Evolutionary conservation across 1,140 invertebrate species (phyloP).

Genomic region (Panonychus citri): DNA sequence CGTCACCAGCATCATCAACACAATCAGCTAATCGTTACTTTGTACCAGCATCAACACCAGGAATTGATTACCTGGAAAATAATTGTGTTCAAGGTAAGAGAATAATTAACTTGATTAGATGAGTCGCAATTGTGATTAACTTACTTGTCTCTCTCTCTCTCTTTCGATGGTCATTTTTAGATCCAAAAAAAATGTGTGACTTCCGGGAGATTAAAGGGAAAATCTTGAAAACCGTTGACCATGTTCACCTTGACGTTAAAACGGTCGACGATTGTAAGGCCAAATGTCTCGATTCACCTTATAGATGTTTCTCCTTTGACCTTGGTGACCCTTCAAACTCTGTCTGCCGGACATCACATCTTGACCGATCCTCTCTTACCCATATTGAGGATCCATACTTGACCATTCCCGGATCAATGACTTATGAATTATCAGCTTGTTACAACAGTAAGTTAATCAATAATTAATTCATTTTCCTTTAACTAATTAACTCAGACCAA

Average conservation of each 20-base stretch:
- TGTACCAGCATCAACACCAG: conserved; percentile 7
- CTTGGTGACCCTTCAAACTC: conserved; percentile 74
- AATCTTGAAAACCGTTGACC: conserved; percentile 77
- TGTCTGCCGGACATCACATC: conserved; percentile 72
- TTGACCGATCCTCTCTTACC: conserved; percentile 58
- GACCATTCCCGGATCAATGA: conserved; percentile 52
- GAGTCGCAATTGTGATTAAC: neutral
- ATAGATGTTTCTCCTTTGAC: conserved; percentile 71
- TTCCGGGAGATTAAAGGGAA: conserved; percentile 64
- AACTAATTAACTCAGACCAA: too few relatives aligned
- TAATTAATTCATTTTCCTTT: conserved; percentile 32
- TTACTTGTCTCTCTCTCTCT: conserved; percentile 13
- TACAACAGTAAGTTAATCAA: conserved; percentile 38
- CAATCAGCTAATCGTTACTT: neutral
- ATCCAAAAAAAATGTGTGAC: conserved; percentile 39
- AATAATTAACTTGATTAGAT: neutral
- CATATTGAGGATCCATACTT: conserved; percentile 67
- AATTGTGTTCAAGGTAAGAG: conserved; percentile 27
- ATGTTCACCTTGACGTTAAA: conserved; percentile 57
- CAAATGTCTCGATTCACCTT: conserved; percentile 59
- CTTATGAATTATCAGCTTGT: conserved; percentile 73
- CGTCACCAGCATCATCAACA: neutral
- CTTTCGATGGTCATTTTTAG: too few relatives aligned
- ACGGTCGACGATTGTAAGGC: conserved; percentile 57
- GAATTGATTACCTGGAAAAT: conserved; percentile 25